Base-by-base conservation (phyloP, 1,140 invertebrate species). In the Drosophila orosa region DNA sequence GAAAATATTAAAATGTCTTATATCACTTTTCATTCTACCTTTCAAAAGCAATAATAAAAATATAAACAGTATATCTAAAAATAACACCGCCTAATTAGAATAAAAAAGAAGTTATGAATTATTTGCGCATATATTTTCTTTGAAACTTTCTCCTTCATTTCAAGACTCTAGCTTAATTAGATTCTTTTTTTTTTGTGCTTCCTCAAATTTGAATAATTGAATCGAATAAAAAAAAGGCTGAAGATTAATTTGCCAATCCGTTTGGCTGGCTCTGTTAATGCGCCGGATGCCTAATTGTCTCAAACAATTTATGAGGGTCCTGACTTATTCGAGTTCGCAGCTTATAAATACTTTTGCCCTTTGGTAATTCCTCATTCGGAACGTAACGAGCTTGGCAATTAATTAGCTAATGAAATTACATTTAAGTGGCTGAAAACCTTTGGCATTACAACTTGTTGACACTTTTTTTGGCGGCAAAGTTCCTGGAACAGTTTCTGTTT, bases 331-430 rank as follows among this genome's bases (percentile, higher is more conserved):
- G 44, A 66, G 80, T 65, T 61, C 9, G 50, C 61, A 58, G 71
- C 47, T 81, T 81, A 78, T 81, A 65, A 66, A 67, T 47, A 63
- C 52, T 48, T 56, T 76, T 72, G 66, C 33, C 57, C 42, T 48
- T 76, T 58, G 52, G 44, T 80, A 55, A 35, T 42, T 42, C 42
- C 24, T 37, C 40, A 58, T 61, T 37, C 50, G 45, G 47, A 48
- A 74, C 71, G 65, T 78, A 68, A 52, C 60, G 61, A 78, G 63
- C 63, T 61, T 47, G 61, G 52, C 78, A 75, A 81, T 85, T 85
- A 85, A 85, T 87, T 86, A 85, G 68, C 82, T 85, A 86, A 85
- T 85, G 69, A 85, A 86, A 75, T 86, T 85, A 86, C 47, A 62
- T 81, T 73, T 50, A 33, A 39, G 44, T 58, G 37, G 24, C 79